Evolutionary conservation across 2,113 vertebrate species (phyloP).

Genomic region (Alectura lathami): DNA sequence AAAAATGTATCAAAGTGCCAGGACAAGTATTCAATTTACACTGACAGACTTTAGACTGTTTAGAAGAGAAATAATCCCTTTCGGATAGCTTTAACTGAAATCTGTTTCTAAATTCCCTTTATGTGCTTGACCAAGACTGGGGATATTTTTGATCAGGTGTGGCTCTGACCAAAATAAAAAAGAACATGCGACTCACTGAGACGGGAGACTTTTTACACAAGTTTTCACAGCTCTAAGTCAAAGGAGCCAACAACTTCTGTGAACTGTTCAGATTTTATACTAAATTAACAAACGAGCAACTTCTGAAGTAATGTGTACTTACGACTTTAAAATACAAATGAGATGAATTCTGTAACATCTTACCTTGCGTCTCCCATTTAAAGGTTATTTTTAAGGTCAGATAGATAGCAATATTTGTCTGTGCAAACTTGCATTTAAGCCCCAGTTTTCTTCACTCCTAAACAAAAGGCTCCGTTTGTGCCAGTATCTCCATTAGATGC

Average conservation of each 20-base stretch:
- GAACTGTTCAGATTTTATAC: not conserved
- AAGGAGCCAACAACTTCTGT: not conserved
- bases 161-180: not conserved
- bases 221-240: not conserved
- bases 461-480: constrained; percentile 47
- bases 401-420: constrained; percentile 64
- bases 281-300: not conserved
- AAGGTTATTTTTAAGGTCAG: not conserved
- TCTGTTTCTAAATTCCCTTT: not conserved
- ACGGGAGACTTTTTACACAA: not conserved
- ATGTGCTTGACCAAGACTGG: not conserved
- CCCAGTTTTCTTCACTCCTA: not conserved
- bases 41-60: not conserved
- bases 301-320: not conserved
- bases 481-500: constrained; percentile 76
- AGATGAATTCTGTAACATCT: not conserved
- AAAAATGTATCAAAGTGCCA: not conserved
- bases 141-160: not conserved
- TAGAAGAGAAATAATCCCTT: not conserved
- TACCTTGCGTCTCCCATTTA: not conserved
- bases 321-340: not conserved
- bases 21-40: not conserved
- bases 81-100: not conserved
- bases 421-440: constrained; percentile 21
- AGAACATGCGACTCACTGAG: not conserved